These are phyloP conservation scores for Agonopterix heracliana DNA, from an alignment of 2,888 invertebrate species.

Conservation along the genomic window DNA sequence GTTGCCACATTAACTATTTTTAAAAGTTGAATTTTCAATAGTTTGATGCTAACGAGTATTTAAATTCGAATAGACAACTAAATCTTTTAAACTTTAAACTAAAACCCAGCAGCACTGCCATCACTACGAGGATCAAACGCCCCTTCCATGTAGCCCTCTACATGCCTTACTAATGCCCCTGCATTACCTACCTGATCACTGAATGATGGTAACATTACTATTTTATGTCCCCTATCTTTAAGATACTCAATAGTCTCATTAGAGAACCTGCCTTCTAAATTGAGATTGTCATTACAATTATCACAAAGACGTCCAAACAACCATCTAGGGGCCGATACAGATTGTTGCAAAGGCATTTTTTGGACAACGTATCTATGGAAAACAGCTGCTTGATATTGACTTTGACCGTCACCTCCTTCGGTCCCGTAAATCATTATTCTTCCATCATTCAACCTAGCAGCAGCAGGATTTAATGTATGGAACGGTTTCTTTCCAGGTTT, in stretches of 20 bases:
- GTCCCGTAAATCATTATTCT: conserved; percentile 58
- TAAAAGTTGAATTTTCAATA: no score
- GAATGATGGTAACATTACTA: conserved; percentile 37
- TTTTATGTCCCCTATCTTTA: conserved; percentile 42
- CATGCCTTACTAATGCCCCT: conserved; percentile 52
- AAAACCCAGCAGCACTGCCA: conserved; percentile 60
- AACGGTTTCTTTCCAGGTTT: conserved; percentile 61
- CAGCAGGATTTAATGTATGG: conserved; percentile 59
- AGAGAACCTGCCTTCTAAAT: conserved; percentile 49
- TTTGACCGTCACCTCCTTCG: conserved; percentile 61
- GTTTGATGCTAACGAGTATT: no score
- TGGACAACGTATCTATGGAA: conserved; percentile 63
- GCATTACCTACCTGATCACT: conserved; percentile 48
- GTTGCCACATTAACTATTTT: no score
- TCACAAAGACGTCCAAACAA: conserved; percentile 40
- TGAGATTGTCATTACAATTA: conserved; percentile 29
- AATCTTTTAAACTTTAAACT: conserved; percentile 8
- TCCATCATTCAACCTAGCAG: conserved; percentile 56
- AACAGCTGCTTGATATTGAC: conserved; percentile 62
- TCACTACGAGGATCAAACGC: conserved; percentile 57
- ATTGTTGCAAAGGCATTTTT: conserved; percentile 39
- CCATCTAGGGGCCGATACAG: conserved; percentile 56
- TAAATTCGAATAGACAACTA: no score
- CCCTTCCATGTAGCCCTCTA: conserved; percentile 53
- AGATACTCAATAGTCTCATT: conserved; percentile 44